A percentile compares a stretch with the other conserved stretches of the same genome.
Conservation (phyloP, 2,888 invertebrate species). For the Pycnomerus fuliginosus region DNA sequence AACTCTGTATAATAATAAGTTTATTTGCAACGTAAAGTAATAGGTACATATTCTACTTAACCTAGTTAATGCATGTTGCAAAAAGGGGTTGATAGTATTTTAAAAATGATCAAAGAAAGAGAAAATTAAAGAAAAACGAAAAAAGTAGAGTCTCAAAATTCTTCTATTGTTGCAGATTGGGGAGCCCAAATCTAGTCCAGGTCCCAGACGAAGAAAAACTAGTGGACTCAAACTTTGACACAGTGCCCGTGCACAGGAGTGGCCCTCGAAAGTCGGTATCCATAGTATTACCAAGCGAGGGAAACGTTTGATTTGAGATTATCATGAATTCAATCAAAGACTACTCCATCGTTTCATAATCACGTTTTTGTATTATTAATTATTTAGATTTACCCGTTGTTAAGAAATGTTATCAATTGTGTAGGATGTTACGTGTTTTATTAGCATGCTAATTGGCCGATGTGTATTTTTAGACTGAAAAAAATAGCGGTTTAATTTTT, state of each 20-base stretch:
- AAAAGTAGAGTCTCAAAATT: no score
- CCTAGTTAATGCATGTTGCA: no score
- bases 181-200: constrained; percentile 49
- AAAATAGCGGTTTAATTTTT: no score
- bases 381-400: background rate
- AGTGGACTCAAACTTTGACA: constrained; percentile 43
- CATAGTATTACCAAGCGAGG: constrained; percentile 61
- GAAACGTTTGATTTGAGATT: constrained; percentile 53
- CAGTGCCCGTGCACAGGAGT: constrained; percentile 30
- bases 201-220: constrained; percentile 49
- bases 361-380: background rate
- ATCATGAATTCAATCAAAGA: constrained; percentile 6
- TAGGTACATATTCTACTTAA: no score
- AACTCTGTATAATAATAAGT: no score
- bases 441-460: background rate
- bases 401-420: background rate
- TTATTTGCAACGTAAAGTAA: no score
- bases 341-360: background rate
- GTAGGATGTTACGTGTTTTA: background rate
- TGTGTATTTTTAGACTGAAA: constrained; percentile 8
- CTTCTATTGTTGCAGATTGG: constrained; percentile 37
- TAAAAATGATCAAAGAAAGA: no score
- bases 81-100: no score
- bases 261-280: constrained; percentile 59
- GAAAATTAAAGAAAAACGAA: no score